A percentile compares a stretch with the other conserved stretches of the same genome.
Evolutionary conservation across 2,797 vertebrate species (phyloP).

Genomic region (Anguilla anguilla): DNA sequence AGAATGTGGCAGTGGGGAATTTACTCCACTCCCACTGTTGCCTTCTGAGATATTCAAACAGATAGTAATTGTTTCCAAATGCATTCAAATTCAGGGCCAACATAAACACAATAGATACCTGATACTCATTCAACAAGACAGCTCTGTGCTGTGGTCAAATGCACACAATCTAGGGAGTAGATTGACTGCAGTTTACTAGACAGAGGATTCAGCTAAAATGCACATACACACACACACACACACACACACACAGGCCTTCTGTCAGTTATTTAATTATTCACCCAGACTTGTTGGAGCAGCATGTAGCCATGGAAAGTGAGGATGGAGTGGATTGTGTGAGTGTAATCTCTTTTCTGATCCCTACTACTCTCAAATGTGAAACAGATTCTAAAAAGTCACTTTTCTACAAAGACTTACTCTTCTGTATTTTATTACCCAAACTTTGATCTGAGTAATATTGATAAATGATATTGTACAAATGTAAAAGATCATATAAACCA

Average conservation of each 20-base stretch:
- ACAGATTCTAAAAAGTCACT: neutral
- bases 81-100: slow-evolving; percentile 5
- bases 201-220: neutral
- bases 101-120: slow-evolving; percentile 4
- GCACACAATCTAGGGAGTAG: neutral
- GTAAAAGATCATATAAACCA: neutral
- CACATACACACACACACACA: neutral
- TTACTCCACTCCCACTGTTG: slow-evolving; percentile 14
- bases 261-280: neutral
- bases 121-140: slow-evolving; percentile 17
- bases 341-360: neutral
- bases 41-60: slow-evolving; percentile 17
- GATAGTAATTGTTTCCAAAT: slow-evolving; percentile 10
- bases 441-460: neutral
- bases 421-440: neutral
- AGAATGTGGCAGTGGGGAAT: neutral
- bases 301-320: neutral
- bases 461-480: neutral
- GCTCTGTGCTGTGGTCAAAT: slow-evolving; percentile 1
- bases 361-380: neutral
- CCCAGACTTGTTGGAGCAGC: neutral
- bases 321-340: neutral
- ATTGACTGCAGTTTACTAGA: neutral
- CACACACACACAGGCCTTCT: neutral
- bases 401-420: neutral